Conservation (phyloP, 2,113 vertebrate genomes). For the Ochotona curzoniae region DNA sequence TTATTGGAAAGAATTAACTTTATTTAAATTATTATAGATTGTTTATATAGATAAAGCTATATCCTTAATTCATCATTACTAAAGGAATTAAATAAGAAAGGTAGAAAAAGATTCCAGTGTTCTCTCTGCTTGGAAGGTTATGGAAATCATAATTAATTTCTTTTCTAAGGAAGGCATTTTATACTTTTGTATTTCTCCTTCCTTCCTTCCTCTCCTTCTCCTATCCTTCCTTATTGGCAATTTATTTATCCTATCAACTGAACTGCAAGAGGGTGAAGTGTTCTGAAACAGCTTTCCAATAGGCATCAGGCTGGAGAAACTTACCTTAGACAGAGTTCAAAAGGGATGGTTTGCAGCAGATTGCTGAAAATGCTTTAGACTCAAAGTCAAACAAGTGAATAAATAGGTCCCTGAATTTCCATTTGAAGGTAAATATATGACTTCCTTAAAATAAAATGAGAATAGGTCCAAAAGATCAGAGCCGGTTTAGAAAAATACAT, state of each 20-base stretch:
- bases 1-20: background rate
- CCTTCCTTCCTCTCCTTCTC: background rate
- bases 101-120: background rate
- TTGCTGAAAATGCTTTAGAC: background rate
- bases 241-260: slow-evolving; percentile 25
- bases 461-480: background rate
- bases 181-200: background rate
- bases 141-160: background rate
- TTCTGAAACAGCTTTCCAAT: background rate
- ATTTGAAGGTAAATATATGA: background rate
- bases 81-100: background rate
- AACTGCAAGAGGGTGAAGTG: background rate
- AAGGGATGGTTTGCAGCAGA: background rate
- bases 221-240: background rate
- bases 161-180: background rate
- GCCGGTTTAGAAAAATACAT: background rate
- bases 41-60: background rate
- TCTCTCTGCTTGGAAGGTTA: background rate
- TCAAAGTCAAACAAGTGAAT: background rate
- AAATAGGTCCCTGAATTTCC: background rate
- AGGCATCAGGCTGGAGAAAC: background rate
- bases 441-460: background rate
- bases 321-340: background rate
- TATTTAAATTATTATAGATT: background rate
- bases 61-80: background rate